Conservation (phyloP, 2,888 invertebrate genomes). For the Punctoribates punctum region DNA sequence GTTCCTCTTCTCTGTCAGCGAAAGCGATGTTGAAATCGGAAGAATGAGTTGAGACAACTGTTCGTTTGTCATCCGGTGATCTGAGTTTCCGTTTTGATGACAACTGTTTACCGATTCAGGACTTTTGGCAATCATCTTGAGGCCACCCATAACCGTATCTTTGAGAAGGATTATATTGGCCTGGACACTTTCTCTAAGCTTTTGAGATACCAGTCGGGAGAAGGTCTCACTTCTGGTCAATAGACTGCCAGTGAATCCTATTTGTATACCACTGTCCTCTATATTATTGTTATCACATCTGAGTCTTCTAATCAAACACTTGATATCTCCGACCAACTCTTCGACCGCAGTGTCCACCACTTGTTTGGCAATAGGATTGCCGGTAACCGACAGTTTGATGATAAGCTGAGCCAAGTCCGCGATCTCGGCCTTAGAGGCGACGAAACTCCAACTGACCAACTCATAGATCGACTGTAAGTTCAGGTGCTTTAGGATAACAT, state of each 20-base stretch:
- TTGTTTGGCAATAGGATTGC: slow-evolving; percentile 29
- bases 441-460: slow-evolving; percentile 41
- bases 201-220: not conserved
- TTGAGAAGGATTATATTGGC: not conserved
- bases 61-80: not conserved
- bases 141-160: slow-evolving; percentile 39
- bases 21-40: slow-evolving; percentile 34
- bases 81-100: not conserved
- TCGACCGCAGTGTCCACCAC: slow-evolving; percentile 32
- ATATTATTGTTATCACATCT: slow-evolving; percentile 3
- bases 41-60: slow-evolving; percentile 28
- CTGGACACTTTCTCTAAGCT: slow-evolving; percentile 9
- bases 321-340: slow-evolving; percentile 36
- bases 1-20: slow-evolving; percentile 34
- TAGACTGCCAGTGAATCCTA: slow-evolving; percentile 40
- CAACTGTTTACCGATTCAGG: not conserved
- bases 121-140: slow-evolving; percentile 22
- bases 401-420: slow-evolving; percentile 37
- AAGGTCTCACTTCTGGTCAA: slow-evolving; percentile 24
- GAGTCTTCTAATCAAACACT: slow-evolving; percentile 9
- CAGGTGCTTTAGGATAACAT: slow-evolving; percentile 26
- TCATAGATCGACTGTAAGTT: slow-evolving; percentile 38
- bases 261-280: slow-evolving; percentile 19
- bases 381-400: not conserved
- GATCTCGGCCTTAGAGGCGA: slow-evolving; percentile 36